Evolutionary conservation across 2,888 invertebrate species (phyloP), one percentile per base, ranked within the genome.

Genomic region (Drosophila pegasa): DNA sequence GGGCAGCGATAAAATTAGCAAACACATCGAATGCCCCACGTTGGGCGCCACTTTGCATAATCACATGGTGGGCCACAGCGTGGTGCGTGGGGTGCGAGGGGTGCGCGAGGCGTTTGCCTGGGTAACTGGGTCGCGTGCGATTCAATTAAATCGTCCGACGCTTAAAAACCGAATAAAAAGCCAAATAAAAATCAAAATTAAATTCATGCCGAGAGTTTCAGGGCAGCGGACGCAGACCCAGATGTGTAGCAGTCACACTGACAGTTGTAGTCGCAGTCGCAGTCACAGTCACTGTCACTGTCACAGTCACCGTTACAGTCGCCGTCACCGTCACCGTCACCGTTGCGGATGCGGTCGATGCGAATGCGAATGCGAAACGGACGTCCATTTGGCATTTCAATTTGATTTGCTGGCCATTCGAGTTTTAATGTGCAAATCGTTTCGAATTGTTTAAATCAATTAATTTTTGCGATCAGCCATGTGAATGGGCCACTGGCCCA

Each of bases 181-280:
- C 52, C 64, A 82, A 78, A 87, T 87, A 87, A 87, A 82, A 87
- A 82, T 85, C 76, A 76, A 87, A 82, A 87, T 87, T 78, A 85
- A 87, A 87, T 85, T 85, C 88, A 76, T 73, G 70, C 78, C 59
- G 56, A 71, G 77, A 60, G 74, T 62, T 75, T 65, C 52, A 56
- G 40, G 31, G 54, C 37, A 61, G 65, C 64, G 61, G 55, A 38
- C 74, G 68, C 37, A 63, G 43, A 16, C 10, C 16, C 22, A 20
- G 9, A 18, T 25, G n/a, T n/a, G n/a, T n/a, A n/a, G 25, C 22
- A 38, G 12, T 25, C 8, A 20, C 20, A 10, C n/a, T n/a, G n/a
- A n/a, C 37, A 37, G 37, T 37, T n/a, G 12, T 10, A 9, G 14
- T 3, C 40, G 20, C 27, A 16, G n/a, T 37, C 37, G 25, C 37